A percentile compares a stretch with the other conserved stretches of the same genome.
Evolutionary conservation across 2,797 vertebrate genomes (phyloP).

Genomic region (Fratercula arctica): DNA sequence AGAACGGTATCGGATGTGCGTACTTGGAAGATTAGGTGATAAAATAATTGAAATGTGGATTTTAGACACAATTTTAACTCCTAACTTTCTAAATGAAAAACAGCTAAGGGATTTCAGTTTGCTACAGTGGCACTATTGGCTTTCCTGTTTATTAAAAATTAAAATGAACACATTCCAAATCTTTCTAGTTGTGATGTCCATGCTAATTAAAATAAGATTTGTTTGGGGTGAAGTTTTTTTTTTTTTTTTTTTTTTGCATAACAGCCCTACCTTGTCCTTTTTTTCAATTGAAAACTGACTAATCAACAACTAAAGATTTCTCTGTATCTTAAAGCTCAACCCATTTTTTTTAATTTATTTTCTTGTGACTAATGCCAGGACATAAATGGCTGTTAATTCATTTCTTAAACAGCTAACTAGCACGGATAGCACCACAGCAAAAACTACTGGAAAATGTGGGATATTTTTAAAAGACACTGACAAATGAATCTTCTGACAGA

Average conservation of each 20-base stretch:
- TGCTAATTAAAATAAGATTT: conserved; percentile 3
- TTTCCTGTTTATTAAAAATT: conserved; percentile 54
- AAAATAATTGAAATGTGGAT: conserved; percentile 69
- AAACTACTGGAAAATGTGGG: background rate
- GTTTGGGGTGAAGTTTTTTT: background rate
- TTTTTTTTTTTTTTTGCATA: background rate
- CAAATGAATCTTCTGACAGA: background rate
- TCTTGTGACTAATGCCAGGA: background rate
- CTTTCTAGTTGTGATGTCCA: background rate
- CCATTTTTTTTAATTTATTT: background rate
- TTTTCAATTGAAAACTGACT: background rate
- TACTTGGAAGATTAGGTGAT: conserved; percentile 65
- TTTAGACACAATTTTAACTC: conserved; percentile 62
- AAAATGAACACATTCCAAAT: background rate
- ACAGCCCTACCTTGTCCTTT: background rate
- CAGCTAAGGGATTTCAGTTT: conserved; percentile 20
- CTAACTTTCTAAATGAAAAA: conserved; percentile 54
- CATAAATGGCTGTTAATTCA: background rate
- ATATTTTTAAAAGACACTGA: conserved; percentile 26
- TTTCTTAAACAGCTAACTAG: background rate
- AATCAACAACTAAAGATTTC: background rate
- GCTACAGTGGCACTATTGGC: background rate
- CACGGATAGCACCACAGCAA: background rate
- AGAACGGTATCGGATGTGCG: conserved; percentile 62
- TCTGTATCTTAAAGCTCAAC: background rate